Evolutionary conservation across 2,888 invertebrate genomes (phyloP).

Genomic region (Nomada goodeniana): DNA sequence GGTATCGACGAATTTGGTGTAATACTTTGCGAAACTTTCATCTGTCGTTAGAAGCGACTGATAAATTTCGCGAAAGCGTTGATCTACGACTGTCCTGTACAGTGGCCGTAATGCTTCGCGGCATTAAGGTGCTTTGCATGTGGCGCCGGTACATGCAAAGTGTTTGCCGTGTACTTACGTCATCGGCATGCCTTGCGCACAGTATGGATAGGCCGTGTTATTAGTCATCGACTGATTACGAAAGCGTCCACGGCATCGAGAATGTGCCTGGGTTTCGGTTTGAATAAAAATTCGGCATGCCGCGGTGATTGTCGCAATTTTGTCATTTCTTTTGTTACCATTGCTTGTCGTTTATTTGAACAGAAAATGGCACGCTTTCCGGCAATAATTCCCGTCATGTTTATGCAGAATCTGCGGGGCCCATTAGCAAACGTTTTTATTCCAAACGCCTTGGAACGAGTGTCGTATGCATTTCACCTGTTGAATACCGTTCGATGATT

Average conservation of each 20-base stretch:
- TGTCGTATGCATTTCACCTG: conserved; percentile 44
- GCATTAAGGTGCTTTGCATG: conserved; percentile 41
- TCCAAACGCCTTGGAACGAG: conserved; percentile 14
- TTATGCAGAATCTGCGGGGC: conserved; percentile 35
- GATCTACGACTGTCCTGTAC: conserved; percentile 21
- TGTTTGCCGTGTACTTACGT: conserved; percentile 74
- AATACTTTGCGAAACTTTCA: conserved; percentile 29
- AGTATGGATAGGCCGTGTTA: conserved; percentile 75
- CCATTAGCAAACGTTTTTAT: conserved; percentile 50
- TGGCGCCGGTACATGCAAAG: conserved; percentile 49
- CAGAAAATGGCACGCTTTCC: neutral
- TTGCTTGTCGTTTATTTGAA: neutral
- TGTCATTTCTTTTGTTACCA: neutral
- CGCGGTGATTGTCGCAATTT: too few species aligned
- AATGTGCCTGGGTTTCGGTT: conserved; percentile 13
- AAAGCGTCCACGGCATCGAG: conserved; percentile 60
- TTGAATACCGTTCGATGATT: conserved; percentile 28
- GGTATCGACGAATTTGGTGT: neutral
- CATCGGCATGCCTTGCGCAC: conserved; percentile 81
- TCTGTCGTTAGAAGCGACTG: conserved; percentile 37
- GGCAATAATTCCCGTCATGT: conserved; percentile 25
- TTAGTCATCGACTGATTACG: conserved; percentile 78
- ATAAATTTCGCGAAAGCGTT: conserved; percentile 35
- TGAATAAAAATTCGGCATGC: conserved; percentile 14
- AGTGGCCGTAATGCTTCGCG: neutral